Percentiles rank a stretch among this genome's conserved stretches.
Conservation (phyloP, 2,888 invertebrate genomes). For the Hirtodrosophila duncani region DNA sequence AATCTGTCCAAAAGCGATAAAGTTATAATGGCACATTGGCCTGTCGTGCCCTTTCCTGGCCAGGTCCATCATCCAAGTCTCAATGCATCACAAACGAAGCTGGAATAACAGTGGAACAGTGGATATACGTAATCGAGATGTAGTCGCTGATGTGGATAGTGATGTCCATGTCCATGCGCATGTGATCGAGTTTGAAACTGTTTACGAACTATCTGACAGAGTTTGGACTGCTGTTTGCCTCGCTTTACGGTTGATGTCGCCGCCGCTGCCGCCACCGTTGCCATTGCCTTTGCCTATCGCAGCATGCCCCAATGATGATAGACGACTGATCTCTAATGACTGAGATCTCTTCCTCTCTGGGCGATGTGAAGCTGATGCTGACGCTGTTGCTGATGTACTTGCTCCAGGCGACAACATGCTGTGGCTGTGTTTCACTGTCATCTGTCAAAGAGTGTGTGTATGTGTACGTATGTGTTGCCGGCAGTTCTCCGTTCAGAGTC, state of each 20-base stretch:
- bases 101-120: background rate
- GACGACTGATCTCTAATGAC: constrained; percentile 43
- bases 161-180: constrained; percentile 25
- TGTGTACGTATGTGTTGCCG: no score
- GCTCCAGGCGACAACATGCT: constrained; percentile 65
- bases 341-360: constrained; percentile 23
- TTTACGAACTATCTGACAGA: constrained; percentile 74
- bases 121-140: constrained; percentile 44
- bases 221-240: constrained; percentile 62
- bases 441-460: no score
- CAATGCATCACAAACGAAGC: constrained; percentile 25
- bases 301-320: constrained; percentile 31
- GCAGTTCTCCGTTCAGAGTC: no score
- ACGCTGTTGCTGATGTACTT: constrained; percentile 29
- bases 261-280: constrained; percentile 26
- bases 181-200: constrained; percentile 64
- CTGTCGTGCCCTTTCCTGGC: background rate
- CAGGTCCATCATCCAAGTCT: constrained; percentile 32
- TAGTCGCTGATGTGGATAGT: constrained; percentile 10
- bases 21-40: constrained; percentile 69
- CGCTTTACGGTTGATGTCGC: constrained; percentile 59
- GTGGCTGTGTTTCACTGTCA: constrained; percentile 25
- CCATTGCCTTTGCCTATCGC: background rate
- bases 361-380: background rate
- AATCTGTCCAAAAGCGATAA: constrained; percentile 73